Base-by-base conservation (phyloP, 2,888 invertebrate genomes). In the Gymnosoma rotundatum region DNA sequence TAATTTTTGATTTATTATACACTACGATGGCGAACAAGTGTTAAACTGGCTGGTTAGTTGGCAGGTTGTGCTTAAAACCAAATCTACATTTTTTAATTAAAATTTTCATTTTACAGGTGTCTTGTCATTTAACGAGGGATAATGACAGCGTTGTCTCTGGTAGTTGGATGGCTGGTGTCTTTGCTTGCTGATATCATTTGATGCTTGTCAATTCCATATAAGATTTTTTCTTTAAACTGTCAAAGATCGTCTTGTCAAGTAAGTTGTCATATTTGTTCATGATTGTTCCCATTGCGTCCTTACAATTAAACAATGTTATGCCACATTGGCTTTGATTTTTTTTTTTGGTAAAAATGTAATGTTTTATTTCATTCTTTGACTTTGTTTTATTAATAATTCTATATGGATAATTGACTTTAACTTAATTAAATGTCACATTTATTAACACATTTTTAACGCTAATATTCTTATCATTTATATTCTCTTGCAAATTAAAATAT, bases 401-500 rank as follows among this genome's bases (percentile, higher is more conserved):
- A 52, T 16, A 75, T 66, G 75, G 52, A 82, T 64, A 76, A 82
- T 78, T 84, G 84, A 45, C 64, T 73, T 36, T 78, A 84, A 81
- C 75, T 81, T 84, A 84, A 84, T 84, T 78, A 74, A 81, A 74
- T 64, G 78, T 74, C 81, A 78, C 74, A 84, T 84, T 81, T 74
- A 64, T 78, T 74, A 64, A 69, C 63, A 76, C 54, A 42, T 52
- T 6, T 32, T 32, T 8, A 32, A 7, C 2, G 6, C 6, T 32
- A 32, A 25, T 20, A 42, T 42, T 10, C 38, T 38, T 38, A 18
- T 45, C 16, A 52, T 50, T 63, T 18, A 69, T 54, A 63, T 75
- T 54, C 18, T 42, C 48, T 70, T 60, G 63, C 74, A 81, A 78
- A 81, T 81, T 83, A 63, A 84, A 84, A 81, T 48, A 78, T 81